A percentile compares a stretch with the other conserved stretches of the same genome.
Evolutionary conservation across 2,888 invertebrate genomes (phyloP).

Genomic region (Ypsolopha scabrella): DNA sequence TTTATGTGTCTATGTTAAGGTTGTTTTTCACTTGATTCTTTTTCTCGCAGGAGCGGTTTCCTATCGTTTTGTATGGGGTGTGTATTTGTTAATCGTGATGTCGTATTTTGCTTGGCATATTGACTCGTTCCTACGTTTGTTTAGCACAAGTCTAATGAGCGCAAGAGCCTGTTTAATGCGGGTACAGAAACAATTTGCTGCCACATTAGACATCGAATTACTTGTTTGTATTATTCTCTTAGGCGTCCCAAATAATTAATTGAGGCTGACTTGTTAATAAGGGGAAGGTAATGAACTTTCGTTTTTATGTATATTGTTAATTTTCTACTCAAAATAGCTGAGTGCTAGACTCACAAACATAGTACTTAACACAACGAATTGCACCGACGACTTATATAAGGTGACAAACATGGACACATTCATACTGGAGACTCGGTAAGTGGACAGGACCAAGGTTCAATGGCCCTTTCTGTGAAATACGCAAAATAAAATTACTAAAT

Average conservation of each 20-base stretch:
- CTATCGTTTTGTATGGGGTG: constrained; percentile 46
- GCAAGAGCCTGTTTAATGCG: constrained; percentile 7
- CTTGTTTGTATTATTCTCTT: background rate
- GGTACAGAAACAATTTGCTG: constrained; percentile 9
- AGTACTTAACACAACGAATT: too few species aligned
- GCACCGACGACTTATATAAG: too few species aligned
- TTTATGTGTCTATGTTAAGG: constrained; percentile 18
- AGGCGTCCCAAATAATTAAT: background rate
- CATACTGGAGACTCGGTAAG: too few species aligned
- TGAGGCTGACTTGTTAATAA: background rate
- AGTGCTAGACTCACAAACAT: too few species aligned
- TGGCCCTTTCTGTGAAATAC: too few species aligned
- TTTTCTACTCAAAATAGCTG: too few species aligned
- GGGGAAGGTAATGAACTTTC: too few species aligned
- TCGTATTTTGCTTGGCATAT: constrained; percentile 27
- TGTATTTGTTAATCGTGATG: constrained; percentile 43
- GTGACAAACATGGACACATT: too few species aligned
- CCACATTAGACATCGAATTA: constrained; percentile 5
- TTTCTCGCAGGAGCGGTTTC: constrained; percentile 37
- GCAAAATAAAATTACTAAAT: too few species aligned
- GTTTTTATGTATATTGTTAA: too few species aligned
- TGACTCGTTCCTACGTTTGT: constrained; percentile 34
- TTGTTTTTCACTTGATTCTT: constrained; percentile 11
- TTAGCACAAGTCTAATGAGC: constrained; percentile 28
- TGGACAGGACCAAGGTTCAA: too few species aligned